phyloP scores from a whole-genome alignment of 2,113 vertebrate species.

The Polypterus senegalus region DNA sequence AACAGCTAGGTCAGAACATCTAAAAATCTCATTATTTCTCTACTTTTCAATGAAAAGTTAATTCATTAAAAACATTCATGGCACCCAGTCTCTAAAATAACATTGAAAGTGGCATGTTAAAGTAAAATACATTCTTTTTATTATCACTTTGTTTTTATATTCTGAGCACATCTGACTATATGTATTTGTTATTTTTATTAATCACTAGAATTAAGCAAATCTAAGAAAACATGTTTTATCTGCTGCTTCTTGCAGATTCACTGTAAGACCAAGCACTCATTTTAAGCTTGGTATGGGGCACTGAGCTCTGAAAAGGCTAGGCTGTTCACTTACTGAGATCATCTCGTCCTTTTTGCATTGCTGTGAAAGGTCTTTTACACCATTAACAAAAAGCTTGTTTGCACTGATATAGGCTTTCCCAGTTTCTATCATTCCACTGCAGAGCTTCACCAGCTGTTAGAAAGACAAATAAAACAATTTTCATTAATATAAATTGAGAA shows the following conservation, averaged over 20 bases:
- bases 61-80: too few relatives aligned
- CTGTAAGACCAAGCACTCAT: too few relatives aligned
- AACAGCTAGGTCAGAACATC: not conserved
- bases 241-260: too few relatives aligned
- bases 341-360: slow-evolving; percentile 88
- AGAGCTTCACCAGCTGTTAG: slow-evolving; percentile 82
- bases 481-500: not conserved
- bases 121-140: too few relatives aligned
- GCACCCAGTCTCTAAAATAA: too few relatives aligned
- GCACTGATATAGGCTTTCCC: slow-evolving; percentile 81
- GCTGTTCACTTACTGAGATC: slow-evolving; percentile 68
- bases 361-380: slow-evolving; percentile 81
- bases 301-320: not conserved
- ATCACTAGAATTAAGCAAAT: too few relatives aligned
- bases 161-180: too few relatives aligned
- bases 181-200: too few relatives aligned
- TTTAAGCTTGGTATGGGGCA: too few relatives aligned
- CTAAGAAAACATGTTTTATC: too few relatives aligned
- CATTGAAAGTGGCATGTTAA: too few relatives aligned
- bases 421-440: slow-evolving; percentile 87
- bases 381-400: slow-evolving; percentile 87
- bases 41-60: not conserved
- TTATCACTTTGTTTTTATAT: too few relatives aligned
- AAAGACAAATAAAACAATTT: not conserved
- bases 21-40: not conserved